Evolutionary conservation across 2,113 vertebrate genomes (phyloP).

Genomic region (Centrocercus urophasianus): DNA sequence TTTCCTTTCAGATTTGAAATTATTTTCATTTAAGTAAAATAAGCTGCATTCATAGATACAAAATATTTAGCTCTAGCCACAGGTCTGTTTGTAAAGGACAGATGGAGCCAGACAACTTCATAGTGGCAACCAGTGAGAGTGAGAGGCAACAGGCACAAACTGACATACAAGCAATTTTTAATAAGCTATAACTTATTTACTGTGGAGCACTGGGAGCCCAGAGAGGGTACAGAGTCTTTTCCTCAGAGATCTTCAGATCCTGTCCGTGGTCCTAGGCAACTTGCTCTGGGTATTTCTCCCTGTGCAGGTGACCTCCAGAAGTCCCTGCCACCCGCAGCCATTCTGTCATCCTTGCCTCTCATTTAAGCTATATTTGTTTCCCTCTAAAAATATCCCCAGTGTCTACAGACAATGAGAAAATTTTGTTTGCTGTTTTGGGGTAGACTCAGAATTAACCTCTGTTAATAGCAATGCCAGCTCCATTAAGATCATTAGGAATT

Average conservation of each 20-base stretch:
- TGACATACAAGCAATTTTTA: neutral
- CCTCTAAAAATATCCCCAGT: neutral
- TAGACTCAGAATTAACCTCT: neutral
- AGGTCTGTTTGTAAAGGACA: neutral
- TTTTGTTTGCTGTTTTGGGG: neutral
- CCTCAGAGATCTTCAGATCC: neutral
- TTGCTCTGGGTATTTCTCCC: neutral
- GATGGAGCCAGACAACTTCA: neutral
- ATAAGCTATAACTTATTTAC: neutral
- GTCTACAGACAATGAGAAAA: neutral
- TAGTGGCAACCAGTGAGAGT: neutral
- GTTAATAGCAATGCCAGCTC: neutral
- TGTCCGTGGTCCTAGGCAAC: neutral
- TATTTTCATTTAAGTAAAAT: neutral
- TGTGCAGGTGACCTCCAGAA: neutral
- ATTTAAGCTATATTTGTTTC: neutral
- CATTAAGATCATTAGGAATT: neutral
- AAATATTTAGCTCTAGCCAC: neutral
- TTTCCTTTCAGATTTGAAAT: neutral
- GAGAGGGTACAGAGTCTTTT: neutral
- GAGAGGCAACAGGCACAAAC: neutral
- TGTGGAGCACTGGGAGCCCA: neutral
- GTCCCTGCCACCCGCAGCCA: neutral
- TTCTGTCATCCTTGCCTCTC: rapidly evolving
- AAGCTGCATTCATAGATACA: neutral